Percentiles rank a stretch among this genome's conserved stretches.
Conservation (phyloP, 2,113 vertebrate genomes). For the Ascaphus truei region DNA sequence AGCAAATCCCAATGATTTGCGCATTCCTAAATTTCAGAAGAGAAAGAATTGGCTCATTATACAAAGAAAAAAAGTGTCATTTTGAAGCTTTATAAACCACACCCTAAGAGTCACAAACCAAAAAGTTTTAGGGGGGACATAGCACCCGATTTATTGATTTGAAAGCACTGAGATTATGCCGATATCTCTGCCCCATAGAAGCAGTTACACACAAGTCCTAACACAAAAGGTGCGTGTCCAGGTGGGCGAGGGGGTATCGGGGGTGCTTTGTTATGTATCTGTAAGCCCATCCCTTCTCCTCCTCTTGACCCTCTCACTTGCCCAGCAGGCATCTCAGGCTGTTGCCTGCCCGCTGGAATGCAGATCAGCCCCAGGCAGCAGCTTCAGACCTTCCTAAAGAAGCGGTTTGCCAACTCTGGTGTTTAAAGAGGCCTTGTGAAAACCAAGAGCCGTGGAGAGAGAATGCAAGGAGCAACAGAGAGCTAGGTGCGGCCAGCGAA, state of each 20-base stretch:
- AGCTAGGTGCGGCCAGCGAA: background rate
- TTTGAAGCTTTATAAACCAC: no score
- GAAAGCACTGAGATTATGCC: no score
- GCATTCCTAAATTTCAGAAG: no score
- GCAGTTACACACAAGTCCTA: background rate
- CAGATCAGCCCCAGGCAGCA: constrained; percentile 41
- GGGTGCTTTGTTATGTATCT: background rate
- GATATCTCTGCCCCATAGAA: background rate
- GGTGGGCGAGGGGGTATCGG: constrained; percentile 24
- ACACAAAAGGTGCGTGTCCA: constrained; percentile 27
- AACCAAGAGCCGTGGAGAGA: background rate
- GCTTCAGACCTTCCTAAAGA: constrained; percentile 38
- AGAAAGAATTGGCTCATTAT: no score
- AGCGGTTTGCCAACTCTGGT: constrained; percentile 38
- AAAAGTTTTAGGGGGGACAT: no score
- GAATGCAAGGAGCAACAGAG: background rate
- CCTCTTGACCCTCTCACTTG: constrained; percentile 7
- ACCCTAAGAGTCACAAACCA: no score
- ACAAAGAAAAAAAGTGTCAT: no score
- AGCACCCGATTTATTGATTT: no score
- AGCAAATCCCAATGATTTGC: no score
- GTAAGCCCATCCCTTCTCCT: background rate
- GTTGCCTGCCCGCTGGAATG: constrained; percentile 42
- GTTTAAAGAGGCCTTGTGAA: constrained; percentile 24
- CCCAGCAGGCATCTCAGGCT: constrained; percentile 34